These are phyloP conservation scores for Centropristis striata DNA, from an alignment of 2,113 vertebrate species.

Conservation along the genomic window DNA sequence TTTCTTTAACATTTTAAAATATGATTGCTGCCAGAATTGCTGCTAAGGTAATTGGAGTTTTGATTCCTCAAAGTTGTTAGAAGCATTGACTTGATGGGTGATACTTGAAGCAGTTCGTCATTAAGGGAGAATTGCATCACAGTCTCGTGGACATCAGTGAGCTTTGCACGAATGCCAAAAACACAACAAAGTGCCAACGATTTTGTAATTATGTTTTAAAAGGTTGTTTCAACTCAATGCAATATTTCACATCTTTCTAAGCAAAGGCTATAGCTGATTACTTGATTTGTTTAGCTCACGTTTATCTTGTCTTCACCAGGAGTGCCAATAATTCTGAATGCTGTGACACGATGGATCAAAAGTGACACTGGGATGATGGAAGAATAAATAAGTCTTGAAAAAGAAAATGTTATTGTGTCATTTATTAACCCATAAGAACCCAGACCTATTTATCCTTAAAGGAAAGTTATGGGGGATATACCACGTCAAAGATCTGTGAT, in stretches of 20 bases:
- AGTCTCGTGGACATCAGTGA: slow-evolving; percentile 9
- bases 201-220: slow-evolving; percentile 48
- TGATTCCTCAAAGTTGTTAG: background rate
- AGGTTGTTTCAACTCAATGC: slow-evolving; percentile 28
- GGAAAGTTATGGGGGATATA: no score
- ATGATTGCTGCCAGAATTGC: slow-evolving; percentile 3
- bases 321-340: slow-evolving; percentile 68
- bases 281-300: slow-evolving; percentile 61
- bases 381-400: slow-evolving; percentile 54
- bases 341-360: slow-evolving; percentile 50
- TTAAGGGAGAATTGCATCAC: background rate
- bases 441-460: no score
- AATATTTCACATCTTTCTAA: slow-evolving; percentile 49
- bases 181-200: slow-evolving; percentile 75
- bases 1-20: slow-evolving; percentile 6
- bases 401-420: slow-evolving; percentile 31
- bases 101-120: slow-evolving; percentile 22
- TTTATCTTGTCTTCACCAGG: slow-evolving; percentile 52
- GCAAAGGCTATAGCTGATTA: slow-evolving; percentile 38
- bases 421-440: no score
- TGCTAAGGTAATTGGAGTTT: slow-evolving; percentile 1
- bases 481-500: no score
- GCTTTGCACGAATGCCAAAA: slow-evolving; percentile 67
- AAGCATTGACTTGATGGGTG: background rate
- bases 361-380: slow-evolving; percentile 46